Conservation (phyloP, 2,797 vertebrate species). For the Bradypodion pumilum region DNA sequence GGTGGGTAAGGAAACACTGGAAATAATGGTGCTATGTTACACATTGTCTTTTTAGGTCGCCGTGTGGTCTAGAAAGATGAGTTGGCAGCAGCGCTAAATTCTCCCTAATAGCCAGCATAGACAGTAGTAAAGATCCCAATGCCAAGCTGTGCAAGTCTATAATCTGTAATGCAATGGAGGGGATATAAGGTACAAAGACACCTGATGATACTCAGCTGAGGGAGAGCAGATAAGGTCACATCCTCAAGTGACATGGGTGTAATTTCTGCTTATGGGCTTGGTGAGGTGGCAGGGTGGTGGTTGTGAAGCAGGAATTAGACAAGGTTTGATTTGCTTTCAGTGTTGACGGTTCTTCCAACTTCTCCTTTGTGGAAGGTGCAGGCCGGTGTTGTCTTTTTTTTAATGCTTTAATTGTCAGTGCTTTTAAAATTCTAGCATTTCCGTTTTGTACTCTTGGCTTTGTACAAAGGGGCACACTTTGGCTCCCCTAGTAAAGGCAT, state of each 20-base stretch:
- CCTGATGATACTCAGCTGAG: background rate
- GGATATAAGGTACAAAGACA: background rate
- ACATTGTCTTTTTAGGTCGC: background rate
- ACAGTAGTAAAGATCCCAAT: background rate
- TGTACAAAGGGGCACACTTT: background rate
- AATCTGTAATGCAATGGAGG: background rate
- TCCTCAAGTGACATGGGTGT: background rate
- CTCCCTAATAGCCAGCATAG: background rate
- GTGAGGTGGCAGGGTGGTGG: too few relatives aligned
- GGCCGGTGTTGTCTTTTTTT: background rate
- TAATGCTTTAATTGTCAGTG: background rate
- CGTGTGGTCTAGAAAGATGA: background rate
- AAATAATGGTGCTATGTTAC: background rate
- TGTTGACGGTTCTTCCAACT: too few relatives aligned
- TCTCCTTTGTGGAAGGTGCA: background rate
- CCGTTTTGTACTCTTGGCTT: background rate
- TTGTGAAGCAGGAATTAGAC: background rate
- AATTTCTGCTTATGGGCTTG: background rate
- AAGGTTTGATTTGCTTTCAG: background rate
- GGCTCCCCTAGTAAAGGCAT: background rate
- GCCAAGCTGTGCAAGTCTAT: background rate
- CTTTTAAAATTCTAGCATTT: background rate
- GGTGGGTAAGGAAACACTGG: background rate
- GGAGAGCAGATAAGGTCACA: slow-evolving; percentile 2
- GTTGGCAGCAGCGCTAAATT: background rate